Percentiles rank a stretch among this genome's conserved stretches.
These are phyloP conservation scores for Drepanosiphum platanoidis DNA, from an alignment of 2,888 invertebrate genomes.

Conservation along the genomic window DNA sequence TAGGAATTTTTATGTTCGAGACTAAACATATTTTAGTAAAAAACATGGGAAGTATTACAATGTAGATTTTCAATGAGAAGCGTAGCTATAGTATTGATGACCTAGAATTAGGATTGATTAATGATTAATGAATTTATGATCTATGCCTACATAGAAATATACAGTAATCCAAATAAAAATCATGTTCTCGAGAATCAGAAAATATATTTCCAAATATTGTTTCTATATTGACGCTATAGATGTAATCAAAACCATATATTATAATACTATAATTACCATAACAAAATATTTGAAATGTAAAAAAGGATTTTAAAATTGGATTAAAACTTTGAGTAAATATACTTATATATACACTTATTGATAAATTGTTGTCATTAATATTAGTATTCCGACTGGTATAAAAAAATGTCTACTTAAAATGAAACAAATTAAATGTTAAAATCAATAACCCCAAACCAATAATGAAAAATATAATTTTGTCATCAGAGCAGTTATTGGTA, in stretches of 20 bases:
- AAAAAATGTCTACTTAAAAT: no score
- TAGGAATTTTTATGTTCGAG: neutral
- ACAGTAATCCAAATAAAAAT: neutral
- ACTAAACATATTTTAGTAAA: neutral
- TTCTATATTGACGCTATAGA: neutral
- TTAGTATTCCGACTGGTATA: no score
- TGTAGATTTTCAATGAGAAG: neutral
- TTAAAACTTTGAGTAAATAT: no score
- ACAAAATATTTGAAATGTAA: neutral
- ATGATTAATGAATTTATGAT: neutral
- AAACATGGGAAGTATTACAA: neutral
- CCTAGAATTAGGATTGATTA: neutral
- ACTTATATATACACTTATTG: no score
- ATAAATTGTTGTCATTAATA: no score
- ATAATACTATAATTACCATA: neutral
- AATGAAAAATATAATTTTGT: no score
- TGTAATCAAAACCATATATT: slow-evolving; percentile 10
- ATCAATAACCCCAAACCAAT: no score
- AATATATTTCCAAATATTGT: neutral
- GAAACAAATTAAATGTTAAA: no score
- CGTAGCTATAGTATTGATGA: neutral
- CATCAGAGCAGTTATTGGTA: no score
- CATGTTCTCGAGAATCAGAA: neutral
- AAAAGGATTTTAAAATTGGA: no score
- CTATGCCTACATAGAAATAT: neutral